A percentile compares a stretch with the other conserved stretches of the same genome.
Evolutionary conservation across 1,140 invertebrate genomes (phyloP).

Genomic region (Sweltsa coloradensis): DNA sequence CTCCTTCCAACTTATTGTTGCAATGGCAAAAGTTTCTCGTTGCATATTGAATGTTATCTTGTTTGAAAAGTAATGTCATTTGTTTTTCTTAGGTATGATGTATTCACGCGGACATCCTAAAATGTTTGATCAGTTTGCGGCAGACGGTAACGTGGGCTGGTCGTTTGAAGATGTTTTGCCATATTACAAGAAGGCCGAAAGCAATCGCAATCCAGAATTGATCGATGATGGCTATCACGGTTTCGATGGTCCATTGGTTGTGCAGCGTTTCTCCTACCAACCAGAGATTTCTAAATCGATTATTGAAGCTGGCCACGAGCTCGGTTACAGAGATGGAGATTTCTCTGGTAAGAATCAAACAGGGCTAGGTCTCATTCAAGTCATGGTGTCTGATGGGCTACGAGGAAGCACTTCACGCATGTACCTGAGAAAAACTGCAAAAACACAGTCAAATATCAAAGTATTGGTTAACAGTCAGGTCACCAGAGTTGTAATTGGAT

Average conservation of each 20-base stretch:
- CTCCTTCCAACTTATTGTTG: too few species aligned
- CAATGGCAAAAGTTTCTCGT: too few species aligned
- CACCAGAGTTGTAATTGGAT: slow-evolving; percentile 50
- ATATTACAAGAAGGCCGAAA: slow-evolving; percentile 33
- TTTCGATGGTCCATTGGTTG: slow-evolving; percentile 20
- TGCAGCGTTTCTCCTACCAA: slow-evolving; percentile 16
- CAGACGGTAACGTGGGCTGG: slow-evolving; percentile 30
- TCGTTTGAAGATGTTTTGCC: slow-evolving; percentile 33
- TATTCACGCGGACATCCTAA: slow-evolving; percentile 41
- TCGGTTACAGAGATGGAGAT: slow-evolving; percentile 55
- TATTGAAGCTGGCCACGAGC: slow-evolving; percentile 50
- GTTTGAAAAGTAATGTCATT: too few species aligned
- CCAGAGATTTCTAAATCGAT: slow-evolving; percentile 33
- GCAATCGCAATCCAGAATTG: slow-evolving; percentile 19
- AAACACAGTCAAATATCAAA: slow-evolving; percentile 69
- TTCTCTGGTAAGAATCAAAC: slow-evolving; percentile 46
- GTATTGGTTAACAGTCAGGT: slow-evolving; percentile 76
- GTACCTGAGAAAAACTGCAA: slow-evolving; percentile 69
- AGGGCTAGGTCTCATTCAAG: slow-evolving; percentile 30
- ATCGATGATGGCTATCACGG: slow-evolving; percentile 17
- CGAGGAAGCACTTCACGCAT: slow-evolving; percentile 67
- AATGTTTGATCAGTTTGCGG: slow-evolving; percentile 44
- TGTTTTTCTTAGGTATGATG: slow-evolving; percentile 38
- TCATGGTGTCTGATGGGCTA: slow-evolving; percentile 10
- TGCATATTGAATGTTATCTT: too few species aligned